A percentile compares a stretch with the other conserved stretches of the same genome.
Evolutionary conservation across 2,797 vertebrate species (phyloP).

Genomic region (Lacerta bilineata): DNA sequence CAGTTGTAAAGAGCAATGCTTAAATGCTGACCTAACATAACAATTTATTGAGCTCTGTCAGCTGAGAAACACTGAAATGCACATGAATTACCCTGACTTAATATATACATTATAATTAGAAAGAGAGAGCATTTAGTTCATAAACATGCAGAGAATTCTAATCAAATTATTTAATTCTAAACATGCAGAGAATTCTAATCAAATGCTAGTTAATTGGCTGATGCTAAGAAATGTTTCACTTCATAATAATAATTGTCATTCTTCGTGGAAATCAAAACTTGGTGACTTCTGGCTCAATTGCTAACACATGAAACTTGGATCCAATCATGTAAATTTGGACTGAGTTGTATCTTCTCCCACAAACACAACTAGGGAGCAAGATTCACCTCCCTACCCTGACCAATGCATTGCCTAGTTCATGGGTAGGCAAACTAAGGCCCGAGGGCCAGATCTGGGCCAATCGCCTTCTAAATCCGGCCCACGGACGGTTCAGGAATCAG

Average conservation of each 20-base stretch:
- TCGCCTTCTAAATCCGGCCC: no score
- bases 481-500: no score
- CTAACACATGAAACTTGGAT: slow-evolving; percentile 3
- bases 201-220: slow-evolving; percentile 17
- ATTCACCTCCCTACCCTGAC: neutral
- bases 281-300: neutral
- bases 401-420: no score
- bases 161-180: slow-evolving; percentile 17
- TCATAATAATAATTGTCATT: slow-evolving; percentile 19
- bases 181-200: neutral
- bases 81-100: neutral
- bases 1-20: neutral
- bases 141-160: slow-evolving; percentile 2
- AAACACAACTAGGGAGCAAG: neutral
- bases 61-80: neutral
- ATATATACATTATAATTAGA: neutral
- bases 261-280: slow-evolving; percentile 1
- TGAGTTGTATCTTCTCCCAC: neutral
- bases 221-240: neutral
- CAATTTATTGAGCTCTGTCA: neutral
- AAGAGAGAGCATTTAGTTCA: neutral
- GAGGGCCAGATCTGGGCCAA: no score
- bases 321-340: neutral
- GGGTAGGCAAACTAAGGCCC: no score
- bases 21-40: neutral